Evolutionary conservation across 2,113 vertebrate genomes (phyloP).

Genomic region (Todiramphus chloris): DNA sequence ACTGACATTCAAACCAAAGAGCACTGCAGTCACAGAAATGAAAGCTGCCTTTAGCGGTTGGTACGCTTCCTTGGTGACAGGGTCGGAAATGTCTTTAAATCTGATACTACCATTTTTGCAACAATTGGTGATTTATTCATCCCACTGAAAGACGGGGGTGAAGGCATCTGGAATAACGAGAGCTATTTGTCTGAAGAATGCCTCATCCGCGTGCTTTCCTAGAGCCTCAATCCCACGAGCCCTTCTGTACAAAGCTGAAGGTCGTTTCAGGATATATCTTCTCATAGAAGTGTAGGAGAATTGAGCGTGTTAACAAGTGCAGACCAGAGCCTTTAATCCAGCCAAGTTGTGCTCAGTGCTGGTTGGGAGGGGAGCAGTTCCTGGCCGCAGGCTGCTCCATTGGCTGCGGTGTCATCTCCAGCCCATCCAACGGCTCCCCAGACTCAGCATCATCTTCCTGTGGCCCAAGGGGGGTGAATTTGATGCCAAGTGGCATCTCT

Average conservation of each 20-base stretch:
- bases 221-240: background rate
- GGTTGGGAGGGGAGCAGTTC: background rate
- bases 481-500: background rate
- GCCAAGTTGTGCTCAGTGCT: background rate
- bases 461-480: background rate
- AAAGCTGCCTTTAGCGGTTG: background rate
- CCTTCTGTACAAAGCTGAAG: background rate
- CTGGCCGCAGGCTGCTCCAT: fast-evolving
- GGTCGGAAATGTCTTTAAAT: background rate
- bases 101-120: background rate
- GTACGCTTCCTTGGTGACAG: background rate
- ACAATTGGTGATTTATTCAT: background rate
- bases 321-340: background rate
- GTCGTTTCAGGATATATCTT: background rate
- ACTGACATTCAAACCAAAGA: background rate
- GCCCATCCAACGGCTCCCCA: background rate
- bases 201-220: background rate
- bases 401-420: background rate
- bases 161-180: background rate
- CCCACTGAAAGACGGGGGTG: background rate
- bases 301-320: background rate
- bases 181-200: slow-evolving; percentile 9
- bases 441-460: background rate
- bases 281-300: background rate
- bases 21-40: background rate